phyloP scores from a whole-genome alignment of 1,140 invertebrate genomes.

The Zaprionus davidi region DNA sequence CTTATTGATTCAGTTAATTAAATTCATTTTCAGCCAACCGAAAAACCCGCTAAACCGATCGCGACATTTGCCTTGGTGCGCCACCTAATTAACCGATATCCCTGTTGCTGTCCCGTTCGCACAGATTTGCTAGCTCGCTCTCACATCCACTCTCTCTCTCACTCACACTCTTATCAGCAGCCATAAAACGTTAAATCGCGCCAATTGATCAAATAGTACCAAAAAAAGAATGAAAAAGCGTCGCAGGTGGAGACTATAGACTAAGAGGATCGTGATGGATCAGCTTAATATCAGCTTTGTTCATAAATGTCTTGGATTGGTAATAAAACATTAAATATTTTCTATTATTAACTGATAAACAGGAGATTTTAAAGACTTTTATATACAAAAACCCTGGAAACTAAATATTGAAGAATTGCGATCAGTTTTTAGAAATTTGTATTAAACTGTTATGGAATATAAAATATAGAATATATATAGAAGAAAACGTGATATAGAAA shows the following conservation, averaged over 20 bases:
- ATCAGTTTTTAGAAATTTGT: no score
- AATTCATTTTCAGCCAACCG: conserved; percentile 49
- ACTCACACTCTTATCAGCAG: conserved; percentile 14
- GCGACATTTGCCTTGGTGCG: conserved; percentile 29
- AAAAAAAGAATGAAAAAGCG: conserved; percentile 1
- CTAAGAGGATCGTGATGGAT: not conserved
- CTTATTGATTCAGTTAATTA: conserved; percentile 74
- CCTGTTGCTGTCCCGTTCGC: not conserved
- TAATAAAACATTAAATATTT: no score
- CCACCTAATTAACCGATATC: conserved; percentile 56
- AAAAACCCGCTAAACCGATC: conserved; percentile 11
- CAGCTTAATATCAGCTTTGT: not conserved
- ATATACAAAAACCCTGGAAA: no score
- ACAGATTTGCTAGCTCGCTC: conserved; percentile 1
- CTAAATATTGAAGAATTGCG: no score
- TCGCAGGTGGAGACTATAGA: not conserved
- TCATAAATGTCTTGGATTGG: not conserved
- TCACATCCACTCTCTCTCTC: no score
- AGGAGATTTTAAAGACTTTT: no score
- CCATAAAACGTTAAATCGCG: conserved; percentile 37
- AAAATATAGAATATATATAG: no score
- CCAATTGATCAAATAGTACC: conserved; percentile 48
- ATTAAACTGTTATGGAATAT: no score
- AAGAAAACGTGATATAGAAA: no score
- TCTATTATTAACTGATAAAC: no score